Conservation (phyloP, 1,140 invertebrate species). For the Monomorium pharaonis region DNA sequence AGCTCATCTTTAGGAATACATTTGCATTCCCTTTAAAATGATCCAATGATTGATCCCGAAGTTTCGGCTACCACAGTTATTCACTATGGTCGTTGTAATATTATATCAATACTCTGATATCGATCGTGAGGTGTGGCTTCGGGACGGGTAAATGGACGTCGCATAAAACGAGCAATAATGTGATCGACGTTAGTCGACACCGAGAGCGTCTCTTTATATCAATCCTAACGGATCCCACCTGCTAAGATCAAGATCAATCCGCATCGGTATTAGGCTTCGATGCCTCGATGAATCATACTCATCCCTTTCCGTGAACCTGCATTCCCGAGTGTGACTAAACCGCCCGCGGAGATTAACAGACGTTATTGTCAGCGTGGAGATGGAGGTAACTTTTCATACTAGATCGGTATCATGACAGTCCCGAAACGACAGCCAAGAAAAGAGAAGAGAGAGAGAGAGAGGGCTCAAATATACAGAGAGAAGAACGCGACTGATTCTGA, state of each 20-base stretch:
- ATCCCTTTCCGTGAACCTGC: slow-evolving; percentile 40
- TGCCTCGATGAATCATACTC: slow-evolving; percentile 33
- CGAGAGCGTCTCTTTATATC: slow-evolving; percentile 38
- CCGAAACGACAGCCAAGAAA: not conserved
- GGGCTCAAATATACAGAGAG: too few species aligned
- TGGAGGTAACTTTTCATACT: slow-evolving; percentile 56
- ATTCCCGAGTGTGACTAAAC: slow-evolving; percentile 32
- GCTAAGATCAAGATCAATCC: slow-evolving; percentile 21
- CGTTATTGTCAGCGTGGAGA: slow-evolving; percentile 30
- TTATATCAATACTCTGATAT: slow-evolving; percentile 33
- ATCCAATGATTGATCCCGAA: slow-evolving; percentile 24
- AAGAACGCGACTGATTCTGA: slow-evolving; percentile 7
- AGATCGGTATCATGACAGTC: slow-evolving; percentile 57
- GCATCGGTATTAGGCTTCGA: slow-evolving; percentile 10
- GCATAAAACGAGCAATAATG: slow-evolving; percentile 44
- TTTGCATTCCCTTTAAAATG: not conserved
- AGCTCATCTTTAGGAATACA: not conserved
- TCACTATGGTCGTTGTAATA: slow-evolving; percentile 10
- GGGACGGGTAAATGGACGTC: not conserved
- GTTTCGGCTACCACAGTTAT: slow-evolving; percentile 2
- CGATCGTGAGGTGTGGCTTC: slow-evolving; percentile 32
- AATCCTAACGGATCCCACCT: slow-evolving; percentile 17
- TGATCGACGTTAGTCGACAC: slow-evolving; percentile 37
- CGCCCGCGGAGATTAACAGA: slow-evolving; percentile 36
- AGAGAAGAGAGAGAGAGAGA: not conserved